A percentile compares a stretch with the other conserved stretches of the same genome.
Evolutionary conservation across 2,888 invertebrate species (phyloP).

Genomic region (Abrostola triplasia): DNA sequence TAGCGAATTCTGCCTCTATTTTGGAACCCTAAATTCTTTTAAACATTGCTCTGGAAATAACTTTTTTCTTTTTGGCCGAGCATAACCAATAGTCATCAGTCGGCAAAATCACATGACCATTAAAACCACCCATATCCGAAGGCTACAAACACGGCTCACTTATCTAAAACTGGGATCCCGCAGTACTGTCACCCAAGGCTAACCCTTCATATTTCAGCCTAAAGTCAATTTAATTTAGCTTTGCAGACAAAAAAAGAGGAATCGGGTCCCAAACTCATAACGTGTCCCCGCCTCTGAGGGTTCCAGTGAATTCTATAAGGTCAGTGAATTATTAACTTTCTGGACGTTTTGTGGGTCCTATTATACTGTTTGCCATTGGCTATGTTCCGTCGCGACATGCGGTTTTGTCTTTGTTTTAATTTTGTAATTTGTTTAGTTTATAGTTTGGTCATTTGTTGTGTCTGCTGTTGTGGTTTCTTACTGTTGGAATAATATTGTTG

Average conservation of each 20-base stretch:
- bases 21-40: no score
- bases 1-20: no score
- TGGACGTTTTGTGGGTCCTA: conserved; percentile 57
- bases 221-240: conserved; percentile 82
- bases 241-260: conserved; percentile 79
- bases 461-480: conserved; percentile 5
- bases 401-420: conserved; percentile 38
- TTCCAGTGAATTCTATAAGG: conserved; percentile 71
- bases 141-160: background rate
- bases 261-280: conserved; percentile 71
- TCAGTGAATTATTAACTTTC: conserved; percentile 77
- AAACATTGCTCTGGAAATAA: no score
- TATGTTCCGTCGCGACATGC: conserved; percentile 59
- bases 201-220: conserved; percentile 61
- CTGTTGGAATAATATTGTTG: conserved; percentile 1
- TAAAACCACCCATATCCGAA: background rate
- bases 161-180: conserved; percentile 11
- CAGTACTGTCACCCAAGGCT: conserved; percentile 63
- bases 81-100: background rate
- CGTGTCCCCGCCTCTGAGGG: conserved; percentile 79
- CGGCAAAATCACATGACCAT: background rate
- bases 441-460: conserved; percentile 38
- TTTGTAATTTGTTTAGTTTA: conserved; percentile 41
- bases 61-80: no score
- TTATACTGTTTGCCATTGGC: conserved; percentile 73